phyloP scores from a whole-genome alignment of 1,140 invertebrate genomes.

The Harlomillsia oculata region DNA sequence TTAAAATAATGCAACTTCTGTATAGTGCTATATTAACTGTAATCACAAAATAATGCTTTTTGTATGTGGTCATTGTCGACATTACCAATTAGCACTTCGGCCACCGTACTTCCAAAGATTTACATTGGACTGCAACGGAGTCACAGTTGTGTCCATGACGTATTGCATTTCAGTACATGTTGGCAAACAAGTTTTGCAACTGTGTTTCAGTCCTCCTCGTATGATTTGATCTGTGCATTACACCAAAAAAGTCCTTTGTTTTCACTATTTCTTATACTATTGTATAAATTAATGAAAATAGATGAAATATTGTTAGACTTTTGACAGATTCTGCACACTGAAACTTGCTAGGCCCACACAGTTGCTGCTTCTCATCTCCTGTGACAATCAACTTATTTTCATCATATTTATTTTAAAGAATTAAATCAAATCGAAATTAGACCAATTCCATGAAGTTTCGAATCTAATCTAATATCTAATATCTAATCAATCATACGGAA shows the following conservation, averaged over 20 bases:
- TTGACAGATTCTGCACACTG: slow-evolving; percentile 19
- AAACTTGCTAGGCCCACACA: slow-evolving; percentile 23
- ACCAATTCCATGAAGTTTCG: too few species aligned
- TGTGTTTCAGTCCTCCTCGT: slow-evolving; percentile 10
- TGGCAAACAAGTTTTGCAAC: slow-evolving; percentile 17
- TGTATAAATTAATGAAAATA: background rate
- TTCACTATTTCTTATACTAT: background rate
- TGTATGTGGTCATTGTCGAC: too few species aligned
- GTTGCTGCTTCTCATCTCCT: slow-evolving; percentile 6
- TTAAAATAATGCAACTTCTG: too few species aligned
- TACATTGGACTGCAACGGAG: slow-evolving; percentile 1
- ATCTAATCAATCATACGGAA: too few species aligned
- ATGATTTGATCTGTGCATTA: slow-evolving; percentile 4
- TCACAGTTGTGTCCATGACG: slow-evolving; percentile 6
- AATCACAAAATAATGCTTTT: too few species aligned
- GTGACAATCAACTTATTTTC: background rate
- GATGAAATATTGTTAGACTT: slow-evolving; percentile 7
- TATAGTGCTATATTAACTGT: too few species aligned
- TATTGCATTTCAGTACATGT: slow-evolving; percentile 29
- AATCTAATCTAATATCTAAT: too few species aligned
- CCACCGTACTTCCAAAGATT: background rate
- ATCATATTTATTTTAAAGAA: too few species aligned
- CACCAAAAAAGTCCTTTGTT: background rate
- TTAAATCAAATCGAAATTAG: background rate
- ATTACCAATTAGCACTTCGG: background rate